phyloP scores from a whole-genome alignment of 2,113 vertebrate genomes.

The Neomonachus schauinslandi region DNA sequence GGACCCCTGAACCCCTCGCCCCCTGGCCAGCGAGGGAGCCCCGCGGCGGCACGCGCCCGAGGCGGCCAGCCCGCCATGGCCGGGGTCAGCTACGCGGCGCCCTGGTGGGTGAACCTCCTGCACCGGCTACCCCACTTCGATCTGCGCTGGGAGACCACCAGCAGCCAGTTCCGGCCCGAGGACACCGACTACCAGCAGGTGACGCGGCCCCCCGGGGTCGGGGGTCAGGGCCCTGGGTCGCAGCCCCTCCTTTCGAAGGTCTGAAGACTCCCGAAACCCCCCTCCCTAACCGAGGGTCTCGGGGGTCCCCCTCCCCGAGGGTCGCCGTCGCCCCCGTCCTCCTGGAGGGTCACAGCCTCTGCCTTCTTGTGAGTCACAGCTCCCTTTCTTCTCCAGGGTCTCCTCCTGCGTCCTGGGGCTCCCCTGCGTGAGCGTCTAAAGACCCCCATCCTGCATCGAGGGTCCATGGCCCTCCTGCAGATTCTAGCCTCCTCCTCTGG shows the following conservation, averaged over 20 bases:
- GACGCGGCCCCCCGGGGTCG: conserved; percentile 30
- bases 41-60: background rate
- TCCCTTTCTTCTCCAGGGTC: background rate
- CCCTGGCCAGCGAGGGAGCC: background rate
- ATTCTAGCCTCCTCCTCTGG: background rate
- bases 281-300: background rate
- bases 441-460: background rate
- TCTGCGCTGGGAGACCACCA: conserved; percentile 92
- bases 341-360: background rate
- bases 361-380: background rate
- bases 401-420: background rate
- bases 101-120: conserved; percentile 97
- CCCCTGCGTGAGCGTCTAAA: background rate
- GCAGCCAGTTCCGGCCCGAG: conserved; percentile 94
- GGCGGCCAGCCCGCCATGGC: conserved; percentile 88
- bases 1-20: conserved; percentile 60
- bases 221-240: conserved; percentile 10
- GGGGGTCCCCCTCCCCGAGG: background rate
- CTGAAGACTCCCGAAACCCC: background rate
- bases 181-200: conserved; percentile 97
- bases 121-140: conserved; percentile 96
- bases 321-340: background rate
- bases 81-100: conserved; percentile 94
- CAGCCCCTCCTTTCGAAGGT: background rate
- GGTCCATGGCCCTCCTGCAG: background rate